These are phyloP conservation scores for Epinephelus fuscoguttatus DNA, from an alignment of 2,113 vertebrate genomes.

Conservation along the genomic window DNA sequence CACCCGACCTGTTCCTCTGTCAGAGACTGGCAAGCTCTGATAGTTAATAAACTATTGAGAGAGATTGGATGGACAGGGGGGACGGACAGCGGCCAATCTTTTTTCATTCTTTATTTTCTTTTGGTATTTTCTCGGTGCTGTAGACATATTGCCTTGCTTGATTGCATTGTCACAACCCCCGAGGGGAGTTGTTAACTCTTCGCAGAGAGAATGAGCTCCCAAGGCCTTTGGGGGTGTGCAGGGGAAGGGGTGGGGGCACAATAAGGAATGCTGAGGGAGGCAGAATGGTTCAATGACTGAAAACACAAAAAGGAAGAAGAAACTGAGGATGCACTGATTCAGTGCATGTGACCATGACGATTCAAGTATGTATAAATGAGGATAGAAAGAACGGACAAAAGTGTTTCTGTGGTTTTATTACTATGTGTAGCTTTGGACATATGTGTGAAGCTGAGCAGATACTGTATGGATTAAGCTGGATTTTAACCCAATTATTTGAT, in stretches of 20 bases:
- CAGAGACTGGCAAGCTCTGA: conserved; percentile 1
- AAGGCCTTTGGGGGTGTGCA: background rate
- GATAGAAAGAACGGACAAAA: background rate
- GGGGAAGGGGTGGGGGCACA: background rate
- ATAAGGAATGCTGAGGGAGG: conserved; percentile 37
- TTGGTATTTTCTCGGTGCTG: conserved; percentile 45
- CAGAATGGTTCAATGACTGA: conserved; percentile 12
- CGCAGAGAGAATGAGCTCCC: conserved; percentile 56
- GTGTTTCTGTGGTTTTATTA: background rate
- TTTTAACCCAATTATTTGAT: no score
- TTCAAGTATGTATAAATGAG: background rate
- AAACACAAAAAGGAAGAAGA: conserved; percentile 11
- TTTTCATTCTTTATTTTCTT: conserved; percentile 38
- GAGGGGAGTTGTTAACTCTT: conserved; percentile 70
- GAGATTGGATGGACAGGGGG: background rate
- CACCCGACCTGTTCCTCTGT: background rate
- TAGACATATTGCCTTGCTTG: conserved; percentile 64
- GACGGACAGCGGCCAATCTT: background rate
- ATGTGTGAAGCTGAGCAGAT: background rate
- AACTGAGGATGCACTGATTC: background rate
- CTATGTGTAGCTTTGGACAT: background rate
- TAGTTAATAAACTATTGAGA: conserved; percentile 39
- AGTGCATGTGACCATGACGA: conserved; percentile 13
- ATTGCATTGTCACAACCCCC: conserved; percentile 69
- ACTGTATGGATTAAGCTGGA: no score